A percentile compares a stretch with the other conserved stretches of the same genome.
Conservation (phyloP, 2,113 vertebrate genomes). For the Sphyrna mokarran region DNA sequence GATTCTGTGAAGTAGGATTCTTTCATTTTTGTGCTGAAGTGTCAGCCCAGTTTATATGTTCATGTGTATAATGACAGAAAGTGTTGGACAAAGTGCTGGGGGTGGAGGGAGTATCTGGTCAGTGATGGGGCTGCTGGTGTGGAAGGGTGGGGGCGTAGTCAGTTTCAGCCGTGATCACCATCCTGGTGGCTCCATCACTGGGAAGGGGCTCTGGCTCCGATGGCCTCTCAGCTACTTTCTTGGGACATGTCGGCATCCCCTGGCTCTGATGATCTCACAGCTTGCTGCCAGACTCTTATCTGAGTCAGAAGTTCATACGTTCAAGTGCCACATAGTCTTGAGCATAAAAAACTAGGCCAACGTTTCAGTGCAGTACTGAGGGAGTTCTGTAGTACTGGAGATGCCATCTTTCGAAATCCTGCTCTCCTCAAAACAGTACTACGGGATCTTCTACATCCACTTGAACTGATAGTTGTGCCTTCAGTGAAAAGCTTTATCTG, state of each 20-base stretch:
- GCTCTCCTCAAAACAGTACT: background rate
- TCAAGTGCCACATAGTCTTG: background rate
- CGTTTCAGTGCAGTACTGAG: background rate
- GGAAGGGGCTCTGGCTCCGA: too few species aligned
- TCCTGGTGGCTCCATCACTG: too few species aligned
- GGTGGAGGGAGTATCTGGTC: too few species aligned
- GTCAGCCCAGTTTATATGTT: background rate
- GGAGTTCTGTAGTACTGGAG: background rate
- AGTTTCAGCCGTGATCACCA: too few species aligned
- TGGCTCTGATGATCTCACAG: background rate
- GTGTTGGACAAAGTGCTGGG: too few species aligned
- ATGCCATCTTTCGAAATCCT: background rate
- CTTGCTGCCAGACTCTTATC: background rate
- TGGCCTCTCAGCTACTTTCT: too few species aligned
- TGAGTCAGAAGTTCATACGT: background rate
- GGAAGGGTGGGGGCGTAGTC: too few species aligned
- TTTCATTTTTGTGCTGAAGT: background rate
- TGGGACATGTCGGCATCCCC: too few species aligned
- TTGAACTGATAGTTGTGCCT: background rate
- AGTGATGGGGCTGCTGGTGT: too few species aligned
- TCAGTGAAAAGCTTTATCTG: background rate
- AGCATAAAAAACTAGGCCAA: background rate
- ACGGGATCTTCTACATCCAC: background rate
- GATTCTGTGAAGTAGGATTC: background rate
- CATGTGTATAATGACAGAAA: too few species aligned